phyloP scores from a whole-genome alignment of 2,797 vertebrate species.

The Pogoniulus pusillus region DNA sequence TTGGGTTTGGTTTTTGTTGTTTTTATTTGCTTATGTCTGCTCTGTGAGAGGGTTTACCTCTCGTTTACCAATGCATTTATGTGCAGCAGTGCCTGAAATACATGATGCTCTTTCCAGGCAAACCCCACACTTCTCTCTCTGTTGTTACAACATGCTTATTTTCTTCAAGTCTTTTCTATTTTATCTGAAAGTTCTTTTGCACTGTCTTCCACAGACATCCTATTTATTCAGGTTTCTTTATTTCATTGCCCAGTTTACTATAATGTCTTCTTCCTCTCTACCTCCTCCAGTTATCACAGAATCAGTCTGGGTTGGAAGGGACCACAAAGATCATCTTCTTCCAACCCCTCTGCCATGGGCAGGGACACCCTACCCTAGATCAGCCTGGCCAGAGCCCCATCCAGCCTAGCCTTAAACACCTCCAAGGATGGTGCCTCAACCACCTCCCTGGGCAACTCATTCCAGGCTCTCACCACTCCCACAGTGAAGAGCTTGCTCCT shows the following conservation, averaged over 20 bases:
- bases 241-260: background rate
- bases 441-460: too few relatives aligned
- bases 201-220: background rate
- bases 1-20: too few relatives aligned
- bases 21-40: too few relatives aligned
- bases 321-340: too few relatives aligned
- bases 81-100: background rate
- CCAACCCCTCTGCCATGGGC: too few relatives aligned
- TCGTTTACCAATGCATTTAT: background rate
- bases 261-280: background rate
- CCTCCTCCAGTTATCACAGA: background rate
- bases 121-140: background rate
- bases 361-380: too few relatives aligned
- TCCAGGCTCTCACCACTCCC: too few relatives aligned
- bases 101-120: background rate
- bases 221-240: background rate
- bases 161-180: background rate
- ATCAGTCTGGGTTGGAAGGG: too few relatives aligned
- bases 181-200: background rate
- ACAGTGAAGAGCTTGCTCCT: too few relatives aligned
- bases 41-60: background rate
- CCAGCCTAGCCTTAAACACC: too few relatives aligned
- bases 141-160: background rate
- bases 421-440: too few relatives aligned
- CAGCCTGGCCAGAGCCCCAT: too few relatives aligned